These are phyloP conservation scores for Oncorhynchus masou DNA, from an alignment of 2,113 vertebrate species.

Conservation along the genomic window DNA sequence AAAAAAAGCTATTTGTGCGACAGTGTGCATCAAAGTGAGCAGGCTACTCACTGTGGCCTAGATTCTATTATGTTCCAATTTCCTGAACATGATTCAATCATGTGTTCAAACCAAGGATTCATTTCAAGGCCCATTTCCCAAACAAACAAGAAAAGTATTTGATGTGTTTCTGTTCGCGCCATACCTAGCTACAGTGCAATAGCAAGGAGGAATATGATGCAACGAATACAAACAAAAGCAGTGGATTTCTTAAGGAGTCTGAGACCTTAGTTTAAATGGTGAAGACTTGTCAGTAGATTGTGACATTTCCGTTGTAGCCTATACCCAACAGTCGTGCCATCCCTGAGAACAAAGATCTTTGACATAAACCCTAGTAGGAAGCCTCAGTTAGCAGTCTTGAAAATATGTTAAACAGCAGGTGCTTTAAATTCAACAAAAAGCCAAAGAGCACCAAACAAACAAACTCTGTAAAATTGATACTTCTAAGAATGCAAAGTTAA, in stretches of 20 bases:
- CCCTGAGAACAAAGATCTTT: neutral
- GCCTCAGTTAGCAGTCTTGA: neutral
- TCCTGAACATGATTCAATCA: constrained; percentile 31
- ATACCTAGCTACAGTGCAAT: neutral
- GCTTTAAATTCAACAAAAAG: neutral
- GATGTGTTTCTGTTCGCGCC: neutral
- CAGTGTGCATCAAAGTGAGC: constrained; percentile 49
- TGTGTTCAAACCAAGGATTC: constrained; percentile 12
- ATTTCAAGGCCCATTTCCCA: constrained; percentile 40
- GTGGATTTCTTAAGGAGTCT: no score
- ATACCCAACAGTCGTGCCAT: no score
- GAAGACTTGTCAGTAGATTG: neutral
- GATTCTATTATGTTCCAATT: constrained; percentile 47
- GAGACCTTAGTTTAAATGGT: neutral
- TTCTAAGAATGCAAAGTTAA: neutral
- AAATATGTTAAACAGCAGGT: neutral
- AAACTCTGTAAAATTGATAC: neutral
- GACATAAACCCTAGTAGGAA: neutral
- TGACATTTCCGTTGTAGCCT: neutral
- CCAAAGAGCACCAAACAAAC: neutral
- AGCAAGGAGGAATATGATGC: neutral
- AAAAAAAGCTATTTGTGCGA: neutral
- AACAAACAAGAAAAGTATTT: constrained; percentile 25
- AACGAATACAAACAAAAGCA: neutral
- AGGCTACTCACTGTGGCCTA: constrained; percentile 47